These are phyloP conservation scores for Phrynosoma platyrhinos DNA, from an alignment of 2,113 vertebrate genomes.

Conservation along the genomic window DNA sequence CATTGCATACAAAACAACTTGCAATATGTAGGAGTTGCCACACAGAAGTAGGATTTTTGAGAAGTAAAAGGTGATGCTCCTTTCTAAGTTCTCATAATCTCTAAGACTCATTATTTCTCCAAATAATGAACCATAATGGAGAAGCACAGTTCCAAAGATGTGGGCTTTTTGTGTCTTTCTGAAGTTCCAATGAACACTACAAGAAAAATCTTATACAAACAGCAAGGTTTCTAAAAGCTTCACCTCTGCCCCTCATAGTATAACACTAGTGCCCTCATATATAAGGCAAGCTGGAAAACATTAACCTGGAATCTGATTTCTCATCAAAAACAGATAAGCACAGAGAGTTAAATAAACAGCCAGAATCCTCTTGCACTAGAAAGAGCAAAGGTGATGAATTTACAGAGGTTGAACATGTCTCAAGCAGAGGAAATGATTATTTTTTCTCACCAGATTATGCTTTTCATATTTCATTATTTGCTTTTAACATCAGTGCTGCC, in stretches of 20 bases:
- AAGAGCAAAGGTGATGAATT: constrained; percentile 20
- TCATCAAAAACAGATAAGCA: constrained; percentile 36
- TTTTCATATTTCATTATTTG: constrained; percentile 4
- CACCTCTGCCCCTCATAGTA: constrained; percentile 43
- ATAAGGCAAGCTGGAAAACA: constrained; percentile 41
- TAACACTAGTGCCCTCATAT: neutral
- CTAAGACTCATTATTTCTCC: neutral
- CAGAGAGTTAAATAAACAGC: constrained; percentile 31
- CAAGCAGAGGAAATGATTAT: constrained; percentile 3
- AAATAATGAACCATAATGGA: constrained; percentile 3
- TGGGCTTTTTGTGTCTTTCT: constrained; percentile 3
- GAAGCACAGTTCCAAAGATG: constrained; percentile 23
- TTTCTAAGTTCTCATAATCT: neutral
- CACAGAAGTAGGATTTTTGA: neutral
- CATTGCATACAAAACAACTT: neutral
- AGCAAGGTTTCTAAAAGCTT: constrained; percentile 12
- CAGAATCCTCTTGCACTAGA: neutral
- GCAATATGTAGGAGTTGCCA: neutral
- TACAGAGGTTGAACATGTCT: neutral
- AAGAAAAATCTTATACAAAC: neutral
- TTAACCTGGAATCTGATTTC: constrained; percentile 30
- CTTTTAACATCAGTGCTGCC: neutral
- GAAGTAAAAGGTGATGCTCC: neutral
- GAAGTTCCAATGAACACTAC: neutral
- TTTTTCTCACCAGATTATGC: neutral